Evolutionary conservation across 2,113 vertebrate genomes (phyloP).

Genomic region (Vimba vimba): DNA sequence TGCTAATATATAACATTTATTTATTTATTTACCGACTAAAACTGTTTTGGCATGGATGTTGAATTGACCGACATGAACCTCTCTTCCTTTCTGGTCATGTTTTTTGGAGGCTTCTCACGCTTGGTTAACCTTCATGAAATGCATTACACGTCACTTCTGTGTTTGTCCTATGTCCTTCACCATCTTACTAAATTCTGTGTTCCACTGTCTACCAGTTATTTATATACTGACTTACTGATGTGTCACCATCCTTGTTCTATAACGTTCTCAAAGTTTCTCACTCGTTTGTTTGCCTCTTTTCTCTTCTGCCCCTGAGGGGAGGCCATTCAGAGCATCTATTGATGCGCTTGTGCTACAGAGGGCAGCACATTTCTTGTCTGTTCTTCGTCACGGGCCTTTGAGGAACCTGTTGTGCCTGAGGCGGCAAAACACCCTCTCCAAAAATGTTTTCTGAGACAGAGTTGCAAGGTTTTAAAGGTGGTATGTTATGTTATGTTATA

Average conservation of each 20-base stretch:
- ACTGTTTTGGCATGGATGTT: not conserved
- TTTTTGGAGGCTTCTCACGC: conserved; percentile 35
- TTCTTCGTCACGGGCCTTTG: conserved; percentile 3
- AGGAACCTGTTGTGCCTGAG: conserved; percentile 34
- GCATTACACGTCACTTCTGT: conserved; percentile 25
- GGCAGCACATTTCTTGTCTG: conserved; percentile 11
- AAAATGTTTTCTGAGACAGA: not conserved
- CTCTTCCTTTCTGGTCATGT: conserved; percentile 16
- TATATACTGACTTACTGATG: conserved; percentile 8
- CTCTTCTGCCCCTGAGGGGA: not conserved
- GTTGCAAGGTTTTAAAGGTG: not conserved
- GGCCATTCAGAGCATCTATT: not conserved
- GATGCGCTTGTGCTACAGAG: not conserved
- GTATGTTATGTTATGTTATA: no score
- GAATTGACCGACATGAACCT: conserved; percentile 11
- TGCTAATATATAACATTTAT: no score
- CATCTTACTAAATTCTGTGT: conserved; percentile 18
- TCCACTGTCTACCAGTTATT: conserved; percentile 27
- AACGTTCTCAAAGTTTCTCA: not conserved
- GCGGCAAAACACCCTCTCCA: conserved; percentile 11
- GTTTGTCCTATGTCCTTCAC: conserved; percentile 37
- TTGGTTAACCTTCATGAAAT: conserved; percentile 44
- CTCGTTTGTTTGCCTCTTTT: not conserved
- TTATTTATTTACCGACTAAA: no score
- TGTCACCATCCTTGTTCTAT: conserved; percentile 26